Evolutionary conservation across 2,113 vertebrate species (phyloP).

Genomic region (Fregata magnificens): DNA sequence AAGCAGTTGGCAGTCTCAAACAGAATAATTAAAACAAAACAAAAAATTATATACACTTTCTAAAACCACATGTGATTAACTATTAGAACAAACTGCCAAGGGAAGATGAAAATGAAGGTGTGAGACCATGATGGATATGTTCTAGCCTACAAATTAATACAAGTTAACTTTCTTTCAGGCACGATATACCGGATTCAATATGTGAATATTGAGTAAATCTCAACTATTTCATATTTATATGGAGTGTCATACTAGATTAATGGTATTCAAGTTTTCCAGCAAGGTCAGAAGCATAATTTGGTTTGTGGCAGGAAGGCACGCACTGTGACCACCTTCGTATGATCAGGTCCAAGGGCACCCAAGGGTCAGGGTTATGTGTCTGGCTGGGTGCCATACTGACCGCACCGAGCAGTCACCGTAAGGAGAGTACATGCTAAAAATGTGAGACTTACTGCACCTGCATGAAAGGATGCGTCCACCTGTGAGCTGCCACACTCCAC

Average conservation of each 20-base stretch:
- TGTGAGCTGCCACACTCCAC: neutral
- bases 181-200: neutral
- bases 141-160: neutral
- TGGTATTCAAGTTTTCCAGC: neutral
- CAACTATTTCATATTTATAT: neutral
- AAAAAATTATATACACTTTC: neutral
- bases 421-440: neutral
- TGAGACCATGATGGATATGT: neutral
- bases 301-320: neutral
- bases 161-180: neutral
- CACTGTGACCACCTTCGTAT: fast-evolving
- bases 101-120: neutral
- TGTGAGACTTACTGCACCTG: too few relatives aligned
- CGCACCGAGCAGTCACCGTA: fast-evolving
- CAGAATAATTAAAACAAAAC: neutral
- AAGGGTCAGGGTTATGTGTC: neutral
- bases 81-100: neutral
- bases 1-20: neutral
- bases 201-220: neutral
- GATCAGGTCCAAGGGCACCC: neutral
- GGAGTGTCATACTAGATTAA: neutral
- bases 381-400: neutral
- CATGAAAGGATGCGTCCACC: too few relatives aligned
- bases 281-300: neutral
- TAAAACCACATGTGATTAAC: neutral